Evolutionary conservation across 2,113 vertebrate genomes (phyloP).

Genomic region (Thermophis baileyi): DNA sequence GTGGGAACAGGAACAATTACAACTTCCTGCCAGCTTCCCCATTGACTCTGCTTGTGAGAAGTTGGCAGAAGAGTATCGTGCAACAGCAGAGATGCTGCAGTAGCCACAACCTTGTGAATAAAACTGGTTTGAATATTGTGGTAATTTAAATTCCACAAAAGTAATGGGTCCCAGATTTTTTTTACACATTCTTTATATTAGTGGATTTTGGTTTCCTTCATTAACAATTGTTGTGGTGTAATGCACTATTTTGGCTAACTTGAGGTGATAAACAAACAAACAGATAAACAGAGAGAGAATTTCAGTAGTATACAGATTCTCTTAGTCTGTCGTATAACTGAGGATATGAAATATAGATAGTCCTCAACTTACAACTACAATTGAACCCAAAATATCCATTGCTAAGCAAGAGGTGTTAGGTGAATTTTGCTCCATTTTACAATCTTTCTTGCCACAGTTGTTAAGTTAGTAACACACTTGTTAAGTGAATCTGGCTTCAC

Average conservation of each 20-base stretch:
- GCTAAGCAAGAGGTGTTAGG: no score
- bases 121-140: not conserved
- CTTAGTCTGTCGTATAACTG: not conserved
- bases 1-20: not conserved
- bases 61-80: not conserved
- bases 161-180: not conserved
- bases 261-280: not conserved
- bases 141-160: not conserved
- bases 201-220: not conserved
- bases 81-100: not conserved
- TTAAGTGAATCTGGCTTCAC: no score
- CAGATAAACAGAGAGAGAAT: not conserved
- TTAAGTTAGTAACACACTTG: no score
- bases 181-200: not conserved
- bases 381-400: no score
- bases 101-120: not conserved
- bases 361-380: no score
- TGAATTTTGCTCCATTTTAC: no score
- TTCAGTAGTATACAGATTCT: not conserved
- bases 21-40: not conserved
- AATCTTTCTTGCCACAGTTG: no score
- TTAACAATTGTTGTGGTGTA: not conserved
- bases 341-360: not conserved
- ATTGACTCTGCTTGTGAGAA: not conserved
- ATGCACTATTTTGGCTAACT: not conserved